These are phyloP conservation scores for Hestina assimilis DNA, from an alignment of 1,140 invertebrate genomes.

Conservation along the genomic window DNA sequence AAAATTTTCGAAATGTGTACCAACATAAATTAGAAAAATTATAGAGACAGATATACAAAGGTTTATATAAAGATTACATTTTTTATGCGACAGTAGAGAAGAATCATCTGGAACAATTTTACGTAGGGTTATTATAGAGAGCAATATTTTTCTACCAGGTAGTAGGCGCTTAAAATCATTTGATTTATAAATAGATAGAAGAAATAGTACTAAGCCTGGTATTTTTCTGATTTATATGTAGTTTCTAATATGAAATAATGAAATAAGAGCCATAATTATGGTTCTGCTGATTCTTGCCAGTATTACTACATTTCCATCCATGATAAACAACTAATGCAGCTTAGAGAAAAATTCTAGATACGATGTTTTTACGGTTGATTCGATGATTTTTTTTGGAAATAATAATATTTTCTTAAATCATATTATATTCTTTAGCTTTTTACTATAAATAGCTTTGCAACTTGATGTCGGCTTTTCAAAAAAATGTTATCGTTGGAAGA, in stretches of 20 bases:
- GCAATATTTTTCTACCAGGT: constrained; percentile 73
- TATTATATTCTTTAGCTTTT: constrained; percentile 71
- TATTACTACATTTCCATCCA: constrained; percentile 74
- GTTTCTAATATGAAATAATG: constrained; percentile 54
- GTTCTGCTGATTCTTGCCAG: constrained; percentile 69
- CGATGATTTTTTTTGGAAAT: constrained; percentile 50
- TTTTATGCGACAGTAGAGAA: constrained; percentile 49
- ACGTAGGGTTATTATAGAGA: constrained; percentile 70
- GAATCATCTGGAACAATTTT: constrained; percentile 63
- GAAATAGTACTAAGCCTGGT: constrained; percentile 63
- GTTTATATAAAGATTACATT: constrained; percentile 56
- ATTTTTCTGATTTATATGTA: constrained; percentile 62
- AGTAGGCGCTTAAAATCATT: constrained; percentile 69
- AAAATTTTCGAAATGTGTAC: constrained; percentile 72
- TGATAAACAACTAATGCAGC: constrained; percentile 57
- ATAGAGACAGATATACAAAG: constrained; percentile 56
- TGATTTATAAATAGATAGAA: constrained; percentile 69
- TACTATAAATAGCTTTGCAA: constrained; percentile 72
- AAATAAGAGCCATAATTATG: constrained; percentile 43
- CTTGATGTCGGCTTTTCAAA: constrained; percentile 76
- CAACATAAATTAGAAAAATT: constrained; percentile 60
- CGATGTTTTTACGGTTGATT: constrained; percentile 51
- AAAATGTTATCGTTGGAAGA: constrained; percentile 70
- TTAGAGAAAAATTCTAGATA: constrained; percentile 54
- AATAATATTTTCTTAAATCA: constrained; percentile 69